Percentiles rank a stretch among this genome's conserved stretches.
Evolutionary conservation across 2,888 invertebrate genomes (phyloP).

Genomic region (Lycocerus yunnanus): DNA sequence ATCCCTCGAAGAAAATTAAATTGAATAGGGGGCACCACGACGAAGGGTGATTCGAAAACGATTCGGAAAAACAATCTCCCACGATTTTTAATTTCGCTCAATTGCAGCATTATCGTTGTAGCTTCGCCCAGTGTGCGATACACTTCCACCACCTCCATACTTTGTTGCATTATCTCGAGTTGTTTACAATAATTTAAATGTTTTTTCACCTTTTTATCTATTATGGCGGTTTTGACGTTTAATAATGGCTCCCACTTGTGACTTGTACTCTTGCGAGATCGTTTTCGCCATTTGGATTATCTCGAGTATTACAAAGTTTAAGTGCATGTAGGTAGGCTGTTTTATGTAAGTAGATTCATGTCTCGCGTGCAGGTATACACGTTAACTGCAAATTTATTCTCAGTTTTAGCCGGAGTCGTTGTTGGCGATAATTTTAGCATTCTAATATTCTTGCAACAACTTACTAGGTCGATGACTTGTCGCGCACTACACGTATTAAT

Average conservation of each 20-base stretch:
- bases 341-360: slow-evolving; percentile 53
- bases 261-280: not conserved
- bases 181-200: not conserved
- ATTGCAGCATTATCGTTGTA: not conserved
- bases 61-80: not conserved
- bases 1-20: not conserved
- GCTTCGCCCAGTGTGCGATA: not conserved
- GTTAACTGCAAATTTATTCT: slow-evolving; percentile 54
- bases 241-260: not conserved
- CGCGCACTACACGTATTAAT: slow-evolving; percentile 39
- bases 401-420: slow-evolving; percentile 41
- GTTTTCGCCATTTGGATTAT: not conserved
- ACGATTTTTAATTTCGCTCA: not conserved
- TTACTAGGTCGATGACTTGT: slow-evolving; percentile 43
- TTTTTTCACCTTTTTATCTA: not conserved
- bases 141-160: not conserved
- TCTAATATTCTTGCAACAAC: slow-evolving; percentile 38
- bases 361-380: slow-evolving; percentile 52
- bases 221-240: not conserved
- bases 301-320: slow-evolving; percentile 6
- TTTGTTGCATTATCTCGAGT: not conserved
- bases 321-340: slow-evolving; percentile 46
- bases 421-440: slow-evolving; percentile 47
- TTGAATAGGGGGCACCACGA: no score
- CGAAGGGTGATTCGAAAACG: not conserved